These are phyloP conservation scores for Leucophenga maculata DNA, from an alignment of 2,888 invertebrate species.

Conservation along the genomic window DNA sequence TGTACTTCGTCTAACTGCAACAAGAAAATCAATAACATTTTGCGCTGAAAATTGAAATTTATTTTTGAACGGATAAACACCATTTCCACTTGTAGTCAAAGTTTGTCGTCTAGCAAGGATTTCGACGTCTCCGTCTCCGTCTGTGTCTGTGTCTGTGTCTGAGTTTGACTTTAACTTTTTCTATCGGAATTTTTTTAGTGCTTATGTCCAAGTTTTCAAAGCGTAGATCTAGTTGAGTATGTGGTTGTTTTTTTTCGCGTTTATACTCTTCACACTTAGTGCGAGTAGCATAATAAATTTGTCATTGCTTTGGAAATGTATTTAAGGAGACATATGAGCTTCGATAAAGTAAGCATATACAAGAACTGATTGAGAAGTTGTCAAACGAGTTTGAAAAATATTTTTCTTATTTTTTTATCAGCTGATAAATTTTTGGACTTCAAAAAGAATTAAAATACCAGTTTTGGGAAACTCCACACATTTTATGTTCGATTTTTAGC, in stretches of 20 bases:
- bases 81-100: conserved; percentile 56
- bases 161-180: background rate
- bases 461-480: no score
- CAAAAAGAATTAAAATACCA: no score
- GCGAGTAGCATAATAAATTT: conserved; percentile 12
- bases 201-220: conserved; percentile 8
- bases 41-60: conserved; percentile 60
- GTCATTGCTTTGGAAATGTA: no score
- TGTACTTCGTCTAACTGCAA: background rate
- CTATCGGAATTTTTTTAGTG: background rate
- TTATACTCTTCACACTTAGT: conserved; percentile 48
- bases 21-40: conserved; percentile 33
- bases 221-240: conserved; percentile 10
- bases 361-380: no score
- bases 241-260: conserved; percentile 29
- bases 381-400: conserved; percentile 11
- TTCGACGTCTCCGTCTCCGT: conserved; percentile 36
- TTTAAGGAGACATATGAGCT: no score
- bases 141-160: conserved; percentile 20
- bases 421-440: no score
- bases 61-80: conserved; percentile 56
- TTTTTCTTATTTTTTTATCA: background rate
- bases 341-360: no score
- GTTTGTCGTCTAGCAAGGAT: conserved; percentile 11
- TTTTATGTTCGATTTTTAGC: no score